Evolutionary conservation across 2,797 vertebrate species (phyloP), one percentile per base, ranked within the genome.

Genomic region (Dryobates pubescens): DNA sequence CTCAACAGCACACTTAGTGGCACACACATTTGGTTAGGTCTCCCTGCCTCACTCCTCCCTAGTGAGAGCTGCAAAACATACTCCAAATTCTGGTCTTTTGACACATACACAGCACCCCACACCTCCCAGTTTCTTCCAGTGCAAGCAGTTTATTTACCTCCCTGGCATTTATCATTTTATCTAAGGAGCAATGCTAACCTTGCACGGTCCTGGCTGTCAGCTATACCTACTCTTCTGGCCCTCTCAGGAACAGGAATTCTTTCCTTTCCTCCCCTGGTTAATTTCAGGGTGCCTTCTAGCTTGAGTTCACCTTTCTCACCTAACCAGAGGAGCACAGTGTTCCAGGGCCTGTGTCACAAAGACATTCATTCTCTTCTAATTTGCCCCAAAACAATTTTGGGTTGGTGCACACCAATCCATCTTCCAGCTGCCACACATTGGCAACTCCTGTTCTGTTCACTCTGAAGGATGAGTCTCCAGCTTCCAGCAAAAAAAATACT

Each of bases 1-100:
- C 61, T 49, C 47, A 49, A 7, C 18, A 61, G 69, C 27, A 8
- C 43, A 61, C 61, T 17, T 51, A 72, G 41, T 68, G 49, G 54
- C 6, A 2, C 43, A 58, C 17, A 36, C 0, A 0, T 34, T 41
- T 56, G 18, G 29, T 38, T 38, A 6, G 17, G 13, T 29, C 65
- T 71, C 53, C 49, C 4, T 49, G 54, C 47, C 9, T 22, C 5
- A 9, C 53, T n/a, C 64, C 53, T 61, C n/a, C 24, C 10, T 67
- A 43, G 59, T 10, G 34, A 27, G 18, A 38, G 38, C 49, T 82
- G 23, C 38, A 32, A 51, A 77, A 62, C 2, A 2, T 10, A 23
- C 38, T 67, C 30, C 13, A 13, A 82, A 71, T 82, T 65, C 59
- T 72, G n/a, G 8, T 62, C 27, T 30, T 67, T 3, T 20, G 53